Base-by-base conservation (phyloP, 2,113 vertebrate genomes). In the Talpa occidentalis region DNA sequence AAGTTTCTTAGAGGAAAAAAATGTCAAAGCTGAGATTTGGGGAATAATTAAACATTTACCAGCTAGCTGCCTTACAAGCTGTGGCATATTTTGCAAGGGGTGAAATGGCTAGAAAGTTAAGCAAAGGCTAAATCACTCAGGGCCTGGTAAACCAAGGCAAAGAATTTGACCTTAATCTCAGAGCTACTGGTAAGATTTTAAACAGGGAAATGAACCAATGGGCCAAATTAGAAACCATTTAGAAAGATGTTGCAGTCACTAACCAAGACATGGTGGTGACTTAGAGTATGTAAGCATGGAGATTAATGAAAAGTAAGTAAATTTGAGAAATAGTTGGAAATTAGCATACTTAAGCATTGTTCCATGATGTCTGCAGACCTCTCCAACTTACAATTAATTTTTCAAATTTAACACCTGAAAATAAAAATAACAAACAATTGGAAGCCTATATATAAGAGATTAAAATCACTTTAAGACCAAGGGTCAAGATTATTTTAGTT, bases 401-500 rank as follows among this genome's bases (percentile, higher is more conserved):
- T 81, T 92, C 62, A 85, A 32, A 93, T 28, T 32, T 32, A 85
- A 42, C 37, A 78, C 64, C 44, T 88, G 59, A 90, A 93, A 96
- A 90, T 69, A 35, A 95, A 95, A 91, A 64, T 35, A 87, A 64
- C 28, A 49, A 88, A 76, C 15, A 90, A 66, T 62, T 60, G 44
- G 59, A 96, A 78, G 15, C 56, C 78, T 89, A 22, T 42, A 28
- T 83, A 26, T 89, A 69, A 28, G 9, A 40, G 83, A 87, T 94
- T 87, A 83, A 95, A 94, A 74, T 74, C 10, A 72, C 79, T 56
- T 91, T 77, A 30, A 77, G 77, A 49, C 76, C 70, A 91, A 32
- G 72, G 37, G 42, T 76, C 81, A 96, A 87, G 26, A 19, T 92
- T 89, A 77, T 35, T 91, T 93, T 64, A 62, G 14, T 83, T 96